Conservation (phyloP, 2,888 invertebrate species). For the Tribolium freemani region DNA sequence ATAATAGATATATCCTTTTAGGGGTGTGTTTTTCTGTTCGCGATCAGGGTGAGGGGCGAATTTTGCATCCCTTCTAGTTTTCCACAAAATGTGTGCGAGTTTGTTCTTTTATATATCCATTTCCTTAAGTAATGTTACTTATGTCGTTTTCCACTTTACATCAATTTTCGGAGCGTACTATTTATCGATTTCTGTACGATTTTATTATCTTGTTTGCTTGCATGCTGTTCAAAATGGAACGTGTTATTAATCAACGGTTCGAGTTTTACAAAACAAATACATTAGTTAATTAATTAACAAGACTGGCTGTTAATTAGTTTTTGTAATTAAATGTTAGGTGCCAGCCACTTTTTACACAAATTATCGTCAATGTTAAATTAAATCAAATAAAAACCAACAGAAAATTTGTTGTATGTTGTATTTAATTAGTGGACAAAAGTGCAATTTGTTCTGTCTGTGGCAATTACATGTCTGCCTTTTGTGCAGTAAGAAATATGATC, state of each 20-base stretch:
- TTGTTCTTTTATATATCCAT: slow-evolving; percentile 54
- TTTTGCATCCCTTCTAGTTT: slow-evolving; percentile 47
- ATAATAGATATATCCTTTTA: slow-evolving; percentile 57
- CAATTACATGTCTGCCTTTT: not conserved
- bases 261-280: slow-evolving; percentile 19
- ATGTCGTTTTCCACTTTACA: slow-evolving; percentile 59
- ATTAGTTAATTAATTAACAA: slow-evolving; percentile 17
- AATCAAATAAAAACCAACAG: too few relatives aligned
- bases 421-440: not conserved
- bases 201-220: slow-evolving; percentile 43
- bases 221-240: slow-evolving; percentile 10
- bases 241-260: slow-evolving; percentile 22
- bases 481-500: not conserved
- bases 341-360: too few relatives aligned
- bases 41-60: slow-evolving; percentile 49
- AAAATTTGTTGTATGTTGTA: not conserved
- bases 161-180: slow-evolving; percentile 53
- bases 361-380: too few relatives aligned
- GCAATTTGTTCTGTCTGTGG: not conserved
- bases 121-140: slow-evolving; percentile 58
- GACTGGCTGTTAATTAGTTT: not conserved
- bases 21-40: slow-evolving; percentile 50
- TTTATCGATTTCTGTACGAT: slow-evolving; percentile 54
- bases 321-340: not conserved
- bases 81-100: slow-evolving; percentile 47